phyloP scores from a whole-genome alignment of 2,888 invertebrate species.

The Chaetogeoica ovagalla region DNA sequence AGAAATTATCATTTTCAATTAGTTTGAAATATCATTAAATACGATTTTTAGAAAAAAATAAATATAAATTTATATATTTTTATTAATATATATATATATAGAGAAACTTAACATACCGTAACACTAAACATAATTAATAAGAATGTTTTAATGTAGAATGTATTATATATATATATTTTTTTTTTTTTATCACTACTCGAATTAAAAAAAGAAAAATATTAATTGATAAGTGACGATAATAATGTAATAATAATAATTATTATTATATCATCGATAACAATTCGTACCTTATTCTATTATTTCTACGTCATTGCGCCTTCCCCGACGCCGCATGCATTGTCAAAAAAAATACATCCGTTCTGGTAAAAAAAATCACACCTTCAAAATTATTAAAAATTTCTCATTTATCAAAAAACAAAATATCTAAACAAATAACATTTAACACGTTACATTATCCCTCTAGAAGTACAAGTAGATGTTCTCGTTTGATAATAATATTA shows the following conservation, averaged over 20 bases:
- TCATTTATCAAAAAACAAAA: conserved; percentile 48
- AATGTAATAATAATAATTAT: conserved; percentile 17
- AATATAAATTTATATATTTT: conserved; percentile 28
- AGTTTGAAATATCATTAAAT: conserved; percentile 13
- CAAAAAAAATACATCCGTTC: conserved; percentile 35
- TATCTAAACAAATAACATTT: conserved; percentile 42
- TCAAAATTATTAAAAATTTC: conserved; percentile 16
- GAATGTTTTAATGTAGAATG: conserved; percentile 26
- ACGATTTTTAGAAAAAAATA: conserved; percentile 28
- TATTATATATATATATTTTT: too few relatives aligned
- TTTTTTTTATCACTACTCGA: not conserved
- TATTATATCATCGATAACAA: not conserved
- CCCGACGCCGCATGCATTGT: conserved; percentile 19
- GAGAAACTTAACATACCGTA: conserved; percentile 39
- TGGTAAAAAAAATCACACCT: conserved; percentile 44
- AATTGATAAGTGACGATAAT: conserved; percentile 16
- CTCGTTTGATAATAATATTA: conserved; percentile 22
- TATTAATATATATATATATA: conserved; percentile 4
- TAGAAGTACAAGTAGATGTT: conserved; percentile 31
- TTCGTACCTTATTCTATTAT: conserved; percentile 35
- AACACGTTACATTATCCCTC: conserved; percentile 30
- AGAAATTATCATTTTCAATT: not conserved
- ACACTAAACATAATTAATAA: conserved; percentile 36
- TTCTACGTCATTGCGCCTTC: conserved; percentile 22
- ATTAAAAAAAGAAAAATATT: conserved; percentile 29